A percentile compares a stretch with the other conserved stretches of the same genome.
Conservation (phyloP, 2,113 vertebrate genomes). For the Psettodes erumei region DNA sequence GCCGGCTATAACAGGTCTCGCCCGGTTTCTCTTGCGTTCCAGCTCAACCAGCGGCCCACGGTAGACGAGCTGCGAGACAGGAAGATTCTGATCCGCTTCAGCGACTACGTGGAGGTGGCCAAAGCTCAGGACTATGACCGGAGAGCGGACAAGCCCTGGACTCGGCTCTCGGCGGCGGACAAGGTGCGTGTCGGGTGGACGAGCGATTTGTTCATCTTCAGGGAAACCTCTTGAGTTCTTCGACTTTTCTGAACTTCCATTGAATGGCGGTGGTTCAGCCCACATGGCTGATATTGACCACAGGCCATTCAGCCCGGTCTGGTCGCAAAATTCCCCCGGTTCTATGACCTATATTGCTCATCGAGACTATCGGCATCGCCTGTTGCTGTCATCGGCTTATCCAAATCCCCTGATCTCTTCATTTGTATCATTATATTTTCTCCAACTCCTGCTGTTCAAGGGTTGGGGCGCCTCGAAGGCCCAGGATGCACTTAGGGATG, state of each 20-base stretch:
- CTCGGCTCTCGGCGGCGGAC: constrained; percentile 94
- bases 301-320: constrained; percentile 9
- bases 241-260: not conserved
- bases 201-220: not conserved
- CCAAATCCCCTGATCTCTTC: constrained; percentile 13
- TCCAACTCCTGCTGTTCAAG: constrained; percentile 28
- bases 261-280: too few species aligned
- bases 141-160: constrained; percentile 98
- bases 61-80: constrained; percentile 96
- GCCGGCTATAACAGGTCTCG: not conserved
- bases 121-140: constrained; percentile 99
- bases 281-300: too few species aligned
- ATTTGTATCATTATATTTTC: constrained; percentile 9
- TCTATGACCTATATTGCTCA: not conserved
- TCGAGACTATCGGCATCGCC: not conserved
- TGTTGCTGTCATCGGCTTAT: constrained; percentile 38
- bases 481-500: constrained; percentile 32
- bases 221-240: not conserved
- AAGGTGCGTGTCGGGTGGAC: constrained; percentile 85
- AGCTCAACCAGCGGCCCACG: constrained; percentile 98
- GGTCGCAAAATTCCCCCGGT: constrained; percentile 8
- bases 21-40: constrained; percentile 13
- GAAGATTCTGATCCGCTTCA: constrained; percentile 99
- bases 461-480: not conserved
- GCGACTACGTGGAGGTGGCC: constrained; percentile 98